phyloP scores from a whole-genome alignment of 2,797 vertebrate species.

The Glyptemys insculpta region DNA sequence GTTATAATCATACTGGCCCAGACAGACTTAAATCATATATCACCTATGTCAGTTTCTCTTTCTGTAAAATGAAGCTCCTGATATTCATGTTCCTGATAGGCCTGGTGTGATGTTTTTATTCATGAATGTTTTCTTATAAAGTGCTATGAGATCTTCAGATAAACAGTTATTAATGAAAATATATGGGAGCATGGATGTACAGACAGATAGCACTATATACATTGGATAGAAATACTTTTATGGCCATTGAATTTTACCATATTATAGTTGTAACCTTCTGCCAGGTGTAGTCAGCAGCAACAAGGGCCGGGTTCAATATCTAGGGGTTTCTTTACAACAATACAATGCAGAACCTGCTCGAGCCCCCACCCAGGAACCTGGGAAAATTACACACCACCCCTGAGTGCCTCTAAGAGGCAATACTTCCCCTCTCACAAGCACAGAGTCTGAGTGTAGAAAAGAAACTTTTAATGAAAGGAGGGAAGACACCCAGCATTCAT shows the following conservation, averaged over 20 bases:
- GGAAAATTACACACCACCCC: no score
- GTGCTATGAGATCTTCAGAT: background rate
- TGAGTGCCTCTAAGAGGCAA: no score
- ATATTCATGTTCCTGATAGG: background rate
- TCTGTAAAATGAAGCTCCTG: background rate
- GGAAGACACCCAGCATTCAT: no score
- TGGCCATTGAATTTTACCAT: background rate
- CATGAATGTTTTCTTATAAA: background rate
- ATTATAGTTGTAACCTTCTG: background rate
- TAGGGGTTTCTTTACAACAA: no score
- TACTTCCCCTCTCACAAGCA: no score
- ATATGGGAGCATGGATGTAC: background rate
- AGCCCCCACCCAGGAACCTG: no score
- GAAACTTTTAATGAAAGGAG: no score
- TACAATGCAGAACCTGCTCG: no score
- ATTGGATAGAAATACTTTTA: background rate
- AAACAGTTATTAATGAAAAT: background rate
- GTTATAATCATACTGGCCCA: background rate
- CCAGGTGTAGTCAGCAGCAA: no score
- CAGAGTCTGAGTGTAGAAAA: no score
- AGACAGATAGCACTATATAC: background rate
- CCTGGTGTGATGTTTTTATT: constrained; percentile 3
- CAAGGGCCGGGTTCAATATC: no score
- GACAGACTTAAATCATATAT: background rate
- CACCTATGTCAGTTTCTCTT: background rate